Base-by-base conservation (phyloP, 2,113 vertebrate species). In the Epinephelus lanceolatus region DNA sequence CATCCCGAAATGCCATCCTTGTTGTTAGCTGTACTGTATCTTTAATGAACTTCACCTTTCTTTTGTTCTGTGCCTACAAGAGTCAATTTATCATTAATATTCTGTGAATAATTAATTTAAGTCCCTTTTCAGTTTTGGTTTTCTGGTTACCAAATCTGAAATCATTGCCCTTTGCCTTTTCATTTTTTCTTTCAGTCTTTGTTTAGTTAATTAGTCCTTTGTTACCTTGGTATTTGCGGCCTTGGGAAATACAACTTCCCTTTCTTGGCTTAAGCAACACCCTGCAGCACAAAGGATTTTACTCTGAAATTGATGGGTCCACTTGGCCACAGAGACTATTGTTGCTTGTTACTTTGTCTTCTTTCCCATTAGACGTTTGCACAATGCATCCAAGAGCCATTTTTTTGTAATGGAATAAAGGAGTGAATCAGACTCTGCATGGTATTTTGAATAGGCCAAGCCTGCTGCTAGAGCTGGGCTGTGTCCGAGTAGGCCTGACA, bases 401-500 rank as follows among this genome's bases (percentile, higher is more conserved):
- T 92, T 89, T 89, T 85, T 86, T 85, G 68, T 76, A 85, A 86
- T 57, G 37, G 70, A 86, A 91, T 75, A 93, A 90, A 93, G 83
- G 90, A 86, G 86, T 83, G 91, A 91, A 87, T 92, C 79, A 90
- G 88, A 90, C 92, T 90, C 89, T 91, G 92, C 91, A 37, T 92
- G 90, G 91, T 90, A 86, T 92, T 94, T 80, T 88, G 87, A 79
- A 74, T 77, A 91, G 94, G 93, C 95, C 95, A 95, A 95, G 91
- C 93, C 94, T 88, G 94, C 95, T 95, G 95, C 92, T 94, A 83
- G 92, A 90, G 90, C 94, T 93, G 94, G 91, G 91, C 88, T 88
- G 81, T 85, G 85, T 94, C 95, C 92, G 94, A 91, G 93, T 73
- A 75, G 86, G 88, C 89, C 93, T 95, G 95, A 96, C 95, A 95